Percentiles rank a stretch among this genome's conserved stretches.
Evolutionary conservation across 2,797 vertebrate genomes (phyloP).

Genomic region (Huso huso): DNA sequence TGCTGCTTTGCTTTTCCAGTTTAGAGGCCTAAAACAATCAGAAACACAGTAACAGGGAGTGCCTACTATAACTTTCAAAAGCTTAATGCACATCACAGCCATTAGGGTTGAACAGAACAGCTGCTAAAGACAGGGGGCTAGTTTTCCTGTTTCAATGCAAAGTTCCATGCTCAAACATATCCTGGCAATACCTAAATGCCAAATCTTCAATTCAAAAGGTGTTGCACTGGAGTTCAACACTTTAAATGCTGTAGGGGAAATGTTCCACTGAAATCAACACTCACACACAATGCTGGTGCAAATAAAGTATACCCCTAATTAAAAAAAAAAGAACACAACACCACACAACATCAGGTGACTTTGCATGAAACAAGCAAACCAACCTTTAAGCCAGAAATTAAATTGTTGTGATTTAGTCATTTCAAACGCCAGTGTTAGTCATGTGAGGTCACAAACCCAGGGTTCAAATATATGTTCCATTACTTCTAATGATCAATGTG

Average conservation of each 20-base stretch:
- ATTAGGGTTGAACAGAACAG: not conserved
- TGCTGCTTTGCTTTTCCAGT: constrained; percentile 86
- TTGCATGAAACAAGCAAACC: constrained; percentile 30
- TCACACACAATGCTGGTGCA: not conserved
- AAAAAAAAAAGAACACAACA: constrained; percentile 12
- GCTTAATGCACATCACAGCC: not conserved
- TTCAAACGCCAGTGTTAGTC: constrained; percentile 26
- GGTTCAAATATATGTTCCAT: constrained; percentile 20
- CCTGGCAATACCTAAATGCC: constrained; percentile 13
- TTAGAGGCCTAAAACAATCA: constrained; percentile 67
- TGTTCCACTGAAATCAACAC: not conserved
- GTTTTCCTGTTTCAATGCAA: constrained; percentile 18
- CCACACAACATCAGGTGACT: constrained; percentile 1
- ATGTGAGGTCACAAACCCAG: constrained; percentile 18
- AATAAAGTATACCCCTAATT: not conserved
- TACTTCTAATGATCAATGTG: not conserved
- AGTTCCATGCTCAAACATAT: constrained; percentile 10
- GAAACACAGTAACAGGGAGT: constrained; percentile 11
- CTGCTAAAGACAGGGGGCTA: constrained; percentile 4
- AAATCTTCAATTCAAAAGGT: constrained; percentile 6
- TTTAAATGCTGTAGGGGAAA: not conserved
- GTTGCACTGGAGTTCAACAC: not conserved
- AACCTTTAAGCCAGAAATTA: constrained; percentile 41
- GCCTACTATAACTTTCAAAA: not conserved
- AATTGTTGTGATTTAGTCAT: constrained; percentile 15